Percentiles rank a stretch among this genome's conserved stretches.
Conservation (phyloP, 2,113 vertebrate genomes). For the Psophia crepitans region DNA sequence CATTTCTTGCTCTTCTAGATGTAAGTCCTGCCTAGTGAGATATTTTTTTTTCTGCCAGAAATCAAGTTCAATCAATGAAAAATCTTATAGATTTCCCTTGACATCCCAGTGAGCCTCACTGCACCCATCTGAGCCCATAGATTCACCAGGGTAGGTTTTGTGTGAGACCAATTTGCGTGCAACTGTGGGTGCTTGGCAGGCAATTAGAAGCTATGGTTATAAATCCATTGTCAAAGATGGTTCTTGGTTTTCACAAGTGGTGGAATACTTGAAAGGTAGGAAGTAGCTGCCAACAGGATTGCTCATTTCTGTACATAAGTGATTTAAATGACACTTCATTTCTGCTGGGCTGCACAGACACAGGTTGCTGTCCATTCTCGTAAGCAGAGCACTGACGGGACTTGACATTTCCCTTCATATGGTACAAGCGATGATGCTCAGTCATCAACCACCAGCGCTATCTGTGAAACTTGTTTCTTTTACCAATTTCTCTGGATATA, state of each 20-base stretch:
- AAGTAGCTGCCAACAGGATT: neutral
- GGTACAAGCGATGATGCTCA: neutral
- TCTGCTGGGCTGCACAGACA: constrained; percentile 12
- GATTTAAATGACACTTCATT: constrained; percentile 12
- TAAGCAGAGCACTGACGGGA: neutral
- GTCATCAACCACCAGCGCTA: neutral
- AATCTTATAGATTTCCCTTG: neutral
- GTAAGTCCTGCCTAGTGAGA: neutral
- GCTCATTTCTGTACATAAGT: neutral
- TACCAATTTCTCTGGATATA: neutral
- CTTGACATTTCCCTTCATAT: constrained; percentile 24
- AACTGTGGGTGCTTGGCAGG: neutral
- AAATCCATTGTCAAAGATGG: neutral
- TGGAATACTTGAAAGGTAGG: neutral
- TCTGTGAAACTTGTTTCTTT: neutral
- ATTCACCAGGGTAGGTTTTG: neutral
- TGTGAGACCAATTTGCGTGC: neutral
- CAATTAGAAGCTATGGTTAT: neutral
- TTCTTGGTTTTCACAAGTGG: neutral
- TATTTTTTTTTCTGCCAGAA: neutral
- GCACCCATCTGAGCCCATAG: neutral
- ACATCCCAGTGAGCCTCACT: neutral
- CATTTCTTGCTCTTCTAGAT: neutral
- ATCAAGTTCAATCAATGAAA: neutral
- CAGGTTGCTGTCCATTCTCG: constrained; percentile 17